phyloP scores from a whole-genome alignment of 2,888 invertebrate genomes.

The Marronus borbonicus region DNA sequence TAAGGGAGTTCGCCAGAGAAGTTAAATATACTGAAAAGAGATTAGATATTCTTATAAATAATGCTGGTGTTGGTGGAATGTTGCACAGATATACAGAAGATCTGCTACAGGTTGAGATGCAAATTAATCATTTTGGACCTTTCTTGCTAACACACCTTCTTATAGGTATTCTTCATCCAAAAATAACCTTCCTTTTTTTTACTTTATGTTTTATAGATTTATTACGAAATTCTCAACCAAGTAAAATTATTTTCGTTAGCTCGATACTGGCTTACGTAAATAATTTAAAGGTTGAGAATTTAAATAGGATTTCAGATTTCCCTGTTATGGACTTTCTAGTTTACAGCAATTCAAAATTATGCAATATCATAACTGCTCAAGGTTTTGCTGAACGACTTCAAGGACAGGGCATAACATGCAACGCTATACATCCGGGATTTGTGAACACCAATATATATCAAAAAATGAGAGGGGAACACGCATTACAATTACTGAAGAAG shows the following conservation, averaged over 20 bases:
- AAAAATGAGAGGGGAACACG: conserved; percentile 59
- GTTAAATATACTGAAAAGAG: conserved; percentile 72
- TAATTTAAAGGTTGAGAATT: conserved; percentile 79
- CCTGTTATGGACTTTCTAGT: conserved; percentile 65
- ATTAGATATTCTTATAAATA: conserved; percentile 78
- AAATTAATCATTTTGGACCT: conserved; percentile 81
- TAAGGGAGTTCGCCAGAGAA: conserved; percentile 76
- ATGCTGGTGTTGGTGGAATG: conserved; percentile 75
- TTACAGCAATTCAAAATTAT: conserved; percentile 76
- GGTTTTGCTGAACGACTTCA: conserved; percentile 65
- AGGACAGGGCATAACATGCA: conserved; percentile 64
- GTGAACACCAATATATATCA: conserved; percentile 89
- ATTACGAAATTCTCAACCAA: conserved; percentile 66
- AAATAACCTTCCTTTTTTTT: neutral
- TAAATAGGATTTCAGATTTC: conserved; percentile 81
- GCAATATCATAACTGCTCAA: conserved; percentile 64
- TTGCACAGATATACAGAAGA: conserved; percentile 73
- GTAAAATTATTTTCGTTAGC: conserved; percentile 66
- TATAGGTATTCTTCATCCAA: conserved; percentile 64
- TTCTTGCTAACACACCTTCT: conserved; percentile 83
- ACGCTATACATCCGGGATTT: conserved; percentile 71
- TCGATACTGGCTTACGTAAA: conserved; percentile 74
- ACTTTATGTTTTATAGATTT: conserved; percentile 61
- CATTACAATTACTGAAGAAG: conserved; percentile 27
- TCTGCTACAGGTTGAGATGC: conserved; percentile 77